phyloP scores from a whole-genome alignment of 2,113 vertebrate genomes.

The Triplophysa siluroides region DNA sequence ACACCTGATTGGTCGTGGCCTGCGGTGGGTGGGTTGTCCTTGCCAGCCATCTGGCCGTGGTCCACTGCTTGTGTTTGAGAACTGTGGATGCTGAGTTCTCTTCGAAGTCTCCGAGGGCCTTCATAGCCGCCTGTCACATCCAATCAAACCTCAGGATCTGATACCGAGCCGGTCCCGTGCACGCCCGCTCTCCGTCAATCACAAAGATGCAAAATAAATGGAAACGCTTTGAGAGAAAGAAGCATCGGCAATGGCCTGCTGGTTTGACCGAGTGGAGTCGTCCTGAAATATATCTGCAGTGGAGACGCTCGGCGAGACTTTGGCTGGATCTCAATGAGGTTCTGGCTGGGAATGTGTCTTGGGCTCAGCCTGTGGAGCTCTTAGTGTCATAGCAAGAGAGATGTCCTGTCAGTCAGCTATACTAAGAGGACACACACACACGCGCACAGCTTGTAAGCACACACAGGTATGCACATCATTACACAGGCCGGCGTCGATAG shows the following conservation, averaged over 20 bases:
- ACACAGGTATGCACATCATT: slow-evolving; percentile 41
- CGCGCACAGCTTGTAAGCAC: background rate
- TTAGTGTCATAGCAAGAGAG: slow-evolving; percentile 47
- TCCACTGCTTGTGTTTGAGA: slow-evolving; percentile 31
- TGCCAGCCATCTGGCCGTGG: slow-evolving; percentile 31
- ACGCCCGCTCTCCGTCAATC: slow-evolving; percentile 30
- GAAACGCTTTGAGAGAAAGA: slow-evolving; percentile 2
- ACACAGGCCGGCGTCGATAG: slow-evolving; percentile 31
- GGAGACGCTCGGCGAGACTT: background rate
- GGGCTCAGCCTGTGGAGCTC: slow-evolving; percentile 37
- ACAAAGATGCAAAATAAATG: slow-evolving; percentile 21
- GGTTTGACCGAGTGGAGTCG: background rate
- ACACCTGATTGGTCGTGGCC: slow-evolving; percentile 45
- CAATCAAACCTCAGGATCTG: slow-evolving; percentile 26
- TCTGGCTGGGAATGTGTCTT: background rate
- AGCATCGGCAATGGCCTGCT: slow-evolving; percentile 21
- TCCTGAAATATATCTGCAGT: background rate
- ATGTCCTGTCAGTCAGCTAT: slow-evolving; percentile 47
- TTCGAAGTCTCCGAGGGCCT: slow-evolving; percentile 10
- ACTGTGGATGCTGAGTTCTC: background rate
- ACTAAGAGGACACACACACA: background rate
- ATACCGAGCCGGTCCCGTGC: slow-evolving; percentile 4
- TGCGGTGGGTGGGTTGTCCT: slow-evolving; percentile 23
- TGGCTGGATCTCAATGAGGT: background rate
- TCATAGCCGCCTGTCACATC: slow-evolving; percentile 38